Base-by-base conservation (phyloP, 2,888 invertebrate genomes). In the Nephrotoma appendiculata region DNA sequence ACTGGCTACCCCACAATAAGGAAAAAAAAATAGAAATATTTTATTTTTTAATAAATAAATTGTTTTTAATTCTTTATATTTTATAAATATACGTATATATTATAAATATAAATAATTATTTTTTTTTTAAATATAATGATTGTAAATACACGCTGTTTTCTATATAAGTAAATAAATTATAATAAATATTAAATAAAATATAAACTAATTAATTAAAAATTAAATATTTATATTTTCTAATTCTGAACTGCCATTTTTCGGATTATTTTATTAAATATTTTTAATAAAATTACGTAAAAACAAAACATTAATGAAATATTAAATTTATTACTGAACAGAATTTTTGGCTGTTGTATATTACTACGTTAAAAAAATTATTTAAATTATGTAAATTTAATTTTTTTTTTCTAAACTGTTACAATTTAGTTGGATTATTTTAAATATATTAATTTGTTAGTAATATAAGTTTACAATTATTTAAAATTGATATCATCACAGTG, bases 61-160 rank as follows among this genome's bases (percentile, higher is more conserved):
- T 71, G 71, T 71, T 71, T 71, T 71, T 71, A 71, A 71, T 71
- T 71, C 71, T 71, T 71, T 71, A 71, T 71, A 71, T 71, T 71
- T 71, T 71, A 71, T 71, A 71, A 71, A 71, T 71, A 71, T 71
- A 71, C 71, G 71, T 71, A 71, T 71, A 71, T 15, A 31, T 15
- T 31, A 71, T 31, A 71, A 31, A 71, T 31, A 31, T n/a, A n/a
- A 71, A 31, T 57, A 57, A 57, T 57, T 57, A 71, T 71, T 71
- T 71, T 71, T 71, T 71, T 57, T 71, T 71, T 31, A 31, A 71
- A 31, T 71, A 31, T 44, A 31, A 11, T 71, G 31, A 71, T 71
- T 84, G 84, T 84, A 84, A 84, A 84, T 84, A 84, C 84, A 84
- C 84, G 84, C 41, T 83, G 83, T 84, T 84, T 84, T 84, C 84